Conservation (phyloP, 2,797 vertebrate genomes). For the Gadopsis marmoratus region DNA sequence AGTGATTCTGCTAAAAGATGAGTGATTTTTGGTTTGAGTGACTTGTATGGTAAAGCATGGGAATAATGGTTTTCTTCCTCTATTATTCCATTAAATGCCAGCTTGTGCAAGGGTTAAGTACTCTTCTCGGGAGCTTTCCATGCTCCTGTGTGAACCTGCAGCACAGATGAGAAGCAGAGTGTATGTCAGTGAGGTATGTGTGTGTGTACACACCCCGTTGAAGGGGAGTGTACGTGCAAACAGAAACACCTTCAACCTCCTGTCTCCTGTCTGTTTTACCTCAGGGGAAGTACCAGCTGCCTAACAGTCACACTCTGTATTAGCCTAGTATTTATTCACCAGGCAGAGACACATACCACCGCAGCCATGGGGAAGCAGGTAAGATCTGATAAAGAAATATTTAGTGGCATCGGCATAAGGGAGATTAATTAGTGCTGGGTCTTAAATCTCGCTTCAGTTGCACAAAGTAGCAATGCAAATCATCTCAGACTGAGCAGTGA, state of each 20-base stretch:
- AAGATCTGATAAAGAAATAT: conserved; percentile 70
- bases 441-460: conserved; percentile 31
- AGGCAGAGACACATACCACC: conserved; percentile 56
- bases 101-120: conserved; percentile 68
- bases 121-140: conserved; percentile 52
- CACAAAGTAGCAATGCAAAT: conserved; percentile 11
- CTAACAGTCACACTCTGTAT: conserved; percentile 54
- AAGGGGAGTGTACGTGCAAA: conserved; percentile 76
- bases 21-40: not conserved
- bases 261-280: conserved; percentile 76
- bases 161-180: conserved; percentile 71
- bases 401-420: conserved; percentile 23
- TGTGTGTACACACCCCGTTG: conserved; percentile 70
- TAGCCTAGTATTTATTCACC: conserved; percentile 62
- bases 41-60: conserved; percentile 4
- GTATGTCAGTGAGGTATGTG: conserved; percentile 76
- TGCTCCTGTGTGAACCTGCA: conserved; percentile 83
- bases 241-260: conserved; percentile 77
- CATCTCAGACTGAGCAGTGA: conserved; percentile 12
- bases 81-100: conserved; percentile 17
- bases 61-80: conserved; percentile 16
- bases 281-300: conserved; percentile 71
- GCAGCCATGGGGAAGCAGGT: conserved; percentile 85
- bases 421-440: conserved; percentile 36
- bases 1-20: not conserved